phyloP scores from a whole-genome alignment of 2,797 vertebrate species.

The Lepus townsendii region DNA sequence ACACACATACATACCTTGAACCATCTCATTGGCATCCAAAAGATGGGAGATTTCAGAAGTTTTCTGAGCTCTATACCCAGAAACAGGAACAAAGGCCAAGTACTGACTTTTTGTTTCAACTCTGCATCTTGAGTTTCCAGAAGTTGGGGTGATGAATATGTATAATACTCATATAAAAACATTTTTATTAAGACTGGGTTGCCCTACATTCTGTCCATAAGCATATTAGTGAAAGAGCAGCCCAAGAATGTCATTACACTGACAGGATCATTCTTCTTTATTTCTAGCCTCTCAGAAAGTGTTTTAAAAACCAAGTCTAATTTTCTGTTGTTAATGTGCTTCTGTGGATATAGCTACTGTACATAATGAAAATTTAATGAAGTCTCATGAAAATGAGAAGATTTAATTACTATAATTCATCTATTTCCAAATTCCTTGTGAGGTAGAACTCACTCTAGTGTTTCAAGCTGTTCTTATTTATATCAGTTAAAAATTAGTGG shows the following conservation, averaged over 20 bases:
- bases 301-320: neutral
- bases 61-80: neutral
- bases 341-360: neutral
- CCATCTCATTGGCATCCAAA: neutral
- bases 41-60: neutral
- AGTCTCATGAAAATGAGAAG: neutral
- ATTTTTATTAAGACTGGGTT: neutral
- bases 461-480: conserved; percentile 39
- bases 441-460: neutral
- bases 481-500: conserved; percentile 3
- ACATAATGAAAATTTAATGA: conserved; percentile 43
- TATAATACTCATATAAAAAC: neutral
- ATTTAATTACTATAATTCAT: conserved; percentile 33
- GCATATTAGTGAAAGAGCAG: neutral
- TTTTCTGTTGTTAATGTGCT: conserved; percentile 19
- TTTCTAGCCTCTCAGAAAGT: neutral
- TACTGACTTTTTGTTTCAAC: neutral
- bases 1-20: neutral
- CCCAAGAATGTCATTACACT: neutral
- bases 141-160: neutral
- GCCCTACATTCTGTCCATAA: neutral
- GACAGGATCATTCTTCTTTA: neutral
- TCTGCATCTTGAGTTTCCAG: neutral
- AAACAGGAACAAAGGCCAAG: neutral
- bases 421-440: conserved; percentile 2